Conservation (phyloP, 2,888 invertebrate genomes). For the Parelbella ahira region DNA sequence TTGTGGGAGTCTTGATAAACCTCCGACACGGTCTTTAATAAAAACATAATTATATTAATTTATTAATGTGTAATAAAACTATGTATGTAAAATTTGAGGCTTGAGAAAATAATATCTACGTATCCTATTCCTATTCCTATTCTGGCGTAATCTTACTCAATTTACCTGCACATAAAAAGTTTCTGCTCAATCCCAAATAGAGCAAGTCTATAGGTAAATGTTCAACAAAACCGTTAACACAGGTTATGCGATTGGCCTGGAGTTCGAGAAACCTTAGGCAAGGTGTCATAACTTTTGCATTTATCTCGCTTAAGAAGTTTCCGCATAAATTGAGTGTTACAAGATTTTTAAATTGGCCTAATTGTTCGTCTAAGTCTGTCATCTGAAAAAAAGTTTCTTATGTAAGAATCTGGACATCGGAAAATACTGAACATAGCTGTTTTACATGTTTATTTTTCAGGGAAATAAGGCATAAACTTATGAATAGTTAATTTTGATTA, state of each 20-base stretch:
- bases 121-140: too few relatives aligned
- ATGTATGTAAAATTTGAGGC: too few relatives aligned
- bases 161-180: slow-evolving; percentile 59
- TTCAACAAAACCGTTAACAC: slow-evolving; percentile 49
- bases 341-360: slow-evolving; percentile 58
- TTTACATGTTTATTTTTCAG: too few relatives aligned
- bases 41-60: too few relatives aligned
- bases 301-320: slow-evolving; percentile 52
- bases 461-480: too few relatives aligned
- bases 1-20: slow-evolving; percentile 43
- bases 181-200: slow-evolving; percentile 76
- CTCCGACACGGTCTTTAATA: slow-evolving; percentile 43
- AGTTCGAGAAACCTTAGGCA: slow-evolving; percentile 67
- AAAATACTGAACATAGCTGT: too few relatives aligned
- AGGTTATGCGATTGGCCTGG: slow-evolving; percentile 66
- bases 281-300: slow-evolving; percentile 55
- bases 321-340: slow-evolving; percentile 68
- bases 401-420: too few relatives aligned
- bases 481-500: too few relatives aligned
- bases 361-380: slow-evolving; percentile 59
- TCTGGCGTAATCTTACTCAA: too few relatives aligned
- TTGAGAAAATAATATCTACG: too few relatives aligned
- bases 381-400: slow-evolving; percentile 51
- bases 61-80: too few relatives aligned
- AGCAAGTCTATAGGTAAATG: slow-evolving; percentile 56